Evolutionary conservation across 2,113 vertebrate species (phyloP).

Genomic region (Leuciscus idus): DNA sequence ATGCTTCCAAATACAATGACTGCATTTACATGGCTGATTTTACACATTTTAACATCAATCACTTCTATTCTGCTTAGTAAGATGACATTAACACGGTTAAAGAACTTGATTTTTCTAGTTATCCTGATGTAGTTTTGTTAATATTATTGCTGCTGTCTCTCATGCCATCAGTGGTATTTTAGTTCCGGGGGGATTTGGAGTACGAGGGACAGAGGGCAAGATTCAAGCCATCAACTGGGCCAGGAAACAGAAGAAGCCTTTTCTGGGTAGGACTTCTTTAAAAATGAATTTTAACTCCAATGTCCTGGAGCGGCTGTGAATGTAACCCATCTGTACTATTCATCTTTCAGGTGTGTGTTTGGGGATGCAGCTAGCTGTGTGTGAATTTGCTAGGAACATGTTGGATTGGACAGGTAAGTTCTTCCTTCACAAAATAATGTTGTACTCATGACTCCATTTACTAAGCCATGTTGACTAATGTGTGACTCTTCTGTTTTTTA

Average conservation of each 20-base stretch:
- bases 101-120: not conserved
- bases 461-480: not conserved
- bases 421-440: not conserved
- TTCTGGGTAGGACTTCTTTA: constrained; percentile 79
- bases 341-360: constrained; percentile 87
- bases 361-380: constrained; percentile 96
- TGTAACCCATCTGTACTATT: not conserved
- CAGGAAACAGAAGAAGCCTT: constrained; percentile 93
- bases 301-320: not conserved
- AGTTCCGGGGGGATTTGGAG: constrained; percentile 95
- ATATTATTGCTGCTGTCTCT: not conserved
- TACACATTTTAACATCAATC: not conserved
- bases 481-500: not conserved
- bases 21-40: not conserved
- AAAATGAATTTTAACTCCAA: not conserved
- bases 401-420: constrained; percentile 88
- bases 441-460: not conserved
- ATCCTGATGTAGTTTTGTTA: not conserved
- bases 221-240: constrained; percentile 96
- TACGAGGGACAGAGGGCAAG: constrained; percentile 96
- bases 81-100: not conserved
- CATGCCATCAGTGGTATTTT: constrained; percentile 82
- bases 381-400: constrained; percentile 88
- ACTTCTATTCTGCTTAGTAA: not conserved
- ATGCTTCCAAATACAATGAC: not conserved